phyloP scores from a whole-genome alignment of 1,140 invertebrate genomes.

The Drosophila kurseongensis region DNA sequence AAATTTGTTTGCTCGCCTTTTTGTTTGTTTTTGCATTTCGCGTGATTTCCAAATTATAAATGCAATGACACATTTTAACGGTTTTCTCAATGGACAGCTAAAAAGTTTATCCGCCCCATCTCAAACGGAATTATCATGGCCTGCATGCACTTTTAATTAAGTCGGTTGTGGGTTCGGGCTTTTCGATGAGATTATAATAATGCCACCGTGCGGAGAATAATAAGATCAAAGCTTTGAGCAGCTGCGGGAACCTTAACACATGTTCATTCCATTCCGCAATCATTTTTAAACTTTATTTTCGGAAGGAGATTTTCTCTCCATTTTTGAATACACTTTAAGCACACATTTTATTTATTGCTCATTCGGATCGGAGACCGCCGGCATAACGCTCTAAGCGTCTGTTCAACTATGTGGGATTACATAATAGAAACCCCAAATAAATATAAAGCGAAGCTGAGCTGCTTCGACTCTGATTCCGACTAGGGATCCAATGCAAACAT shows the following conservation, averaged over 20 bases:
- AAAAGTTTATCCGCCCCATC: constrained; percentile 13
- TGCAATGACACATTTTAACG: constrained; percentile 43
- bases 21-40: constrained; percentile 22
- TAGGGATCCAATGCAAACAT: constrained; percentile 52
- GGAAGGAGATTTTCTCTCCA: neutral
- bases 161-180: constrained; percentile 1
- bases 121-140: constrained; percentile 17
- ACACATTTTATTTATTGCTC: constrained; percentile 60
- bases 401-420: constrained; percentile 58
- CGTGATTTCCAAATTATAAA: constrained; percentile 47
- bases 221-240: constrained; percentile 12
- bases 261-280: neutral
- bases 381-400: constrained; percentile 39
- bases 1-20: constrained; percentile 45
- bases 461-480: constrained; percentile 36
- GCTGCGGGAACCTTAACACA: constrained; percentile 13
- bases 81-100: constrained; percentile 6
- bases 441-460: constrained; percentile 54
- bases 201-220: constrained; percentile 9
- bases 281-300: neutral
- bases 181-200: constrained; percentile 21
- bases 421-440: constrained; percentile 70
- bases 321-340: constrained; percentile 5
- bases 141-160: constrained; percentile 49
- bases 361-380: constrained; percentile 25